Evolutionary conservation across 2,113 vertebrate species (phyloP), one percentile per base, ranked within the genome.

Genomic region (Festucalex cinctus): DNA sequence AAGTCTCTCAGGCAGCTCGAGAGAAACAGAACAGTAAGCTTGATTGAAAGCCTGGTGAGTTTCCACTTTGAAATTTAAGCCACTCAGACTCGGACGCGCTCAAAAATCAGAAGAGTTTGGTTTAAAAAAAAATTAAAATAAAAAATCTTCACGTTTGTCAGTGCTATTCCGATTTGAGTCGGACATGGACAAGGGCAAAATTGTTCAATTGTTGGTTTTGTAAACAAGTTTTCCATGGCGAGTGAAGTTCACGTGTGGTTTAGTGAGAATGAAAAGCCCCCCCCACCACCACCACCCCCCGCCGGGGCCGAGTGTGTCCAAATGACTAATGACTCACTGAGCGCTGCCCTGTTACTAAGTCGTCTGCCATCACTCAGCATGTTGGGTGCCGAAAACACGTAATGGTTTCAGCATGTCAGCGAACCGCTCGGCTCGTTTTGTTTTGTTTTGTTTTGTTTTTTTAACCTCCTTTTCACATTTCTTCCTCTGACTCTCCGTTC

Each of bases 311-410:
- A n/a, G 59, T 39, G 59, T 61, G 59, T 61, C 59, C 59, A 13
- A 22, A 14, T 61, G 59, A 61, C 36, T 22, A 61, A 61, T 61
- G 59, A 14, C 59, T 22, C 19, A 32, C 54, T 6, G 54, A 32
- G 54, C 12, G 54, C 54, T 57, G 54, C 54, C 35, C 35, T 22
- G 35, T 61, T 39, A 39, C 35, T 3, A 61, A 37, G 58, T 61
- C 54, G 54, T 57, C 54, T 57, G 35, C 35, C 58, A 61, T 61
- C 58, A 61, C 58, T 61, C 58, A 61, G 58, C 58, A 57, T 61
- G 58, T 61, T 61, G 58, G 54, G 54, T 57, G 54, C 54, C 19
- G 54, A 57, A 61, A 61, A 41, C 35, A 39, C 36, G 36, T n/a
- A 61, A 61, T 61, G n/a, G 58, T n/a, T 61, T 39, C 58, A 61